phyloP scores from a whole-genome alignment of 64 coral and sea anemone genomes.

The Cladopsammia gracilis region DNA sequence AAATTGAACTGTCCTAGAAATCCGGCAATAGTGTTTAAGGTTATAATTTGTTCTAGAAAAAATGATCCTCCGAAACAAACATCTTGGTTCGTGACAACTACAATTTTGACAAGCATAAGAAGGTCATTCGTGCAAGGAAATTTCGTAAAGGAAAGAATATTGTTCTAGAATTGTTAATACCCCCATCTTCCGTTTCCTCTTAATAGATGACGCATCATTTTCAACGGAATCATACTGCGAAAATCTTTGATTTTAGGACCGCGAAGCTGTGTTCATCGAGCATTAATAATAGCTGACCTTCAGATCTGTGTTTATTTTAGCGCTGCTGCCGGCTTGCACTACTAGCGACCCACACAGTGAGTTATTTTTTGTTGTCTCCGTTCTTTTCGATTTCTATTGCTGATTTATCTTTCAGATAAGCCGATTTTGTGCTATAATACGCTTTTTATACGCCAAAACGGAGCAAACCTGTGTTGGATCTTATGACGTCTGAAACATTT shows the following conservation, averaged over 20 bases:
- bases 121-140: constrained; percentile 14
- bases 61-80: not conserved
- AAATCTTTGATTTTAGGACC: not conserved
- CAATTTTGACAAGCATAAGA: not conserved
- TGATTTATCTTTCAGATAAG: not conserved
- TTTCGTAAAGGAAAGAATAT: not conserved
- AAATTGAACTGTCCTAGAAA: not conserved
- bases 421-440: not conserved
- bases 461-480: not conserved
- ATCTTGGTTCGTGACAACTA: constrained; percentile 24
- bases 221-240: not conserved
- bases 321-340: too few relatives aligned
- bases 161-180: not conserved
- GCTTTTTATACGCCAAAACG: not conserved
- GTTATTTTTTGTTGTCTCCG: not conserved
- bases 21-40: not conserved
- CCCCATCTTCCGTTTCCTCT: not conserved
- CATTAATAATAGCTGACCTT: too few relatives aligned
- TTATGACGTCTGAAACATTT: not conserved
- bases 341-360: not conserved
- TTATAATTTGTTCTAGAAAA: not conserved
- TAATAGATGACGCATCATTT: not conserved
- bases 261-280: too few relatives aligned
- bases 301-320: too few relatives aligned
- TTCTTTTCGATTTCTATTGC: not conserved